Conservation (phyloP, 1,140 invertebrate species). For the Heliconius hewitsoni region DNA sequence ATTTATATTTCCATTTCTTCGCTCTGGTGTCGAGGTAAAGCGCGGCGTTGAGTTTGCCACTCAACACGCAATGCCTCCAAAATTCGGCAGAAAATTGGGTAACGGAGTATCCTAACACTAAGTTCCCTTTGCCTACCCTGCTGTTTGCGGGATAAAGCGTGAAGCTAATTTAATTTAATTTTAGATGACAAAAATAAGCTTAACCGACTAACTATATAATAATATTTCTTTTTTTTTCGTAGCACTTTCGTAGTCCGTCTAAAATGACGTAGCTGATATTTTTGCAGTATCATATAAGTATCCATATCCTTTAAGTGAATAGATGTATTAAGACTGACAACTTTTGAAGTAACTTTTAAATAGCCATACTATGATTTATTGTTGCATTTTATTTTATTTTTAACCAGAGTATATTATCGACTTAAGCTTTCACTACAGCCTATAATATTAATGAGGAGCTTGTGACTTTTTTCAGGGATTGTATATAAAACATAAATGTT, state of each 20-base stretch:
- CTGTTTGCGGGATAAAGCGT: too few relatives aligned
- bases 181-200: neutral
- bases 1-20: too few relatives aligned
- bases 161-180: too few relatives aligned
- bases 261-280: neutral
- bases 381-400: neutral
- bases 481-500: too few relatives aligned
- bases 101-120: too few relatives aligned
- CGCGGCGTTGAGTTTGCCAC: too few relatives aligned
- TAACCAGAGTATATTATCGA: neutral
- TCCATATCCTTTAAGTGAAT: slow-evolving; percentile 13
- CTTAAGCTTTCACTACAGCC: neutral
- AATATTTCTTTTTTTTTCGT: neutral
- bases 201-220: neutral
- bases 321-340: slow-evolving; percentile 14
- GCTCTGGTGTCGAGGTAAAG: too few relatives aligned
- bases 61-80: too few relatives aligned
- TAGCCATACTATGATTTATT: neutral
- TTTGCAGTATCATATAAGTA: neutral
- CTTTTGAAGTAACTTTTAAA: slow-evolving; percentile 1
- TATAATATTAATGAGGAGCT: neutral
- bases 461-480: neutral
- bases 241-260: neutral
- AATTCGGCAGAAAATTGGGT: too few relatives aligned
- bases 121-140: too few relatives aligned